These are phyloP conservation scores for Mormyrus hasselquistii DNA, from an alignment of 2,797 vertebrate species.

Conservation along the genomic window DNA sequence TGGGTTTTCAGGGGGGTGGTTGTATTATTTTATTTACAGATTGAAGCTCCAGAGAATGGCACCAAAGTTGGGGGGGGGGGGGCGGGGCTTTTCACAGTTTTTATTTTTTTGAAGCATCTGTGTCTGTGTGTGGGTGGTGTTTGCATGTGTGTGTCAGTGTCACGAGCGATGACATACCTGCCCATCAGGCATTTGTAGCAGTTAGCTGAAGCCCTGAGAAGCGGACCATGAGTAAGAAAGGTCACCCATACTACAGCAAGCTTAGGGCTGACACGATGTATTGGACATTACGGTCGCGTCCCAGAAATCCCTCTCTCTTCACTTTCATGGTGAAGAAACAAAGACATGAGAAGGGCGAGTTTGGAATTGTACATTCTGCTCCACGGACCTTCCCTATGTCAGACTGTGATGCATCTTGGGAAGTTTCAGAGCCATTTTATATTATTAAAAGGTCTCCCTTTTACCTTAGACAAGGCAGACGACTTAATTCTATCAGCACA, in stretches of 20 bases:
- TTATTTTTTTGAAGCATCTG: neutral
- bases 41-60: neutral
- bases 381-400: neutral
- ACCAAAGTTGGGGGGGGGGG: neutral
- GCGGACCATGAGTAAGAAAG: neutral
- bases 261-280: neutral
- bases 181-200: neutral
- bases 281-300: neutral
- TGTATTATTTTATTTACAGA: neutral
- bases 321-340: neutral
- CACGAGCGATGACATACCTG: neutral
- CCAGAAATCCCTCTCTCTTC: neutral
- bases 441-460: neutral
- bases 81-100: neutral
- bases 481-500: neutral
- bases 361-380: neutral
- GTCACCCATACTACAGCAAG: neutral
- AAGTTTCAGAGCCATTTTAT: neutral
- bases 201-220: neutral
- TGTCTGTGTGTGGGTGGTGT: neutral
- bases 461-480: neutral
- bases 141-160: neutral
- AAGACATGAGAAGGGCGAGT: neutral
- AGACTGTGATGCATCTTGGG: neutral
- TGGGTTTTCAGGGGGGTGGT: neutral